These are phyloP conservation scores for Ennomos fuscantarius DNA, from an alignment of 2,888 invertebrate genomes.

Conservation along the genomic window DNA sequence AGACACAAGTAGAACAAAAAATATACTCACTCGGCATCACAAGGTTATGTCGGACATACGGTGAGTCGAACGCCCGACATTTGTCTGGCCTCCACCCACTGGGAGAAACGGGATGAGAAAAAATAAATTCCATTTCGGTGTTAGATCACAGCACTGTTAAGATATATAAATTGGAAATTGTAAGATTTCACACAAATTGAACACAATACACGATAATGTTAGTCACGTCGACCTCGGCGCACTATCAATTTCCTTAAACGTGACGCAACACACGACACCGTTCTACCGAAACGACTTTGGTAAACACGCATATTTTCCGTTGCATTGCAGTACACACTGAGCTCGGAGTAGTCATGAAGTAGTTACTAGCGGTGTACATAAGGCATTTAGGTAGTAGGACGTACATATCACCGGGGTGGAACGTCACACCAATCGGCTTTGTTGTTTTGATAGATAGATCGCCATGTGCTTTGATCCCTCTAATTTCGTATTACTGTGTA, in stretches of 20 bases:
- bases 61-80: conserved; percentile 78
- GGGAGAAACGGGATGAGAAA: conserved; percentile 74
- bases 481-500: conserved; percentile 61
- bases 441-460: conserved; percentile 84
- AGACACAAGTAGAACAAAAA: conserved; percentile 61
- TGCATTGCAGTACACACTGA: conserved; percentile 86
- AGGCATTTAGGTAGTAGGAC: conserved; percentile 85
- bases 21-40: conserved; percentile 77
- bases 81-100: conserved; percentile 79
- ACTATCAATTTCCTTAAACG: conserved; percentile 85
- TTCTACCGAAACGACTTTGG: conserved; percentile 85
- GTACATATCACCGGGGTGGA: conserved; percentile 85
- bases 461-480: conserved; percentile 80
- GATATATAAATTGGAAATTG: conserved; percentile 54
- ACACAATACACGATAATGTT: conserved; percentile 76
- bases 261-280: conserved; percentile 85
- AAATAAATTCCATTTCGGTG: conserved; percentile 66
- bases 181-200: conserved; percentile 62
- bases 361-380: conserved; percentile 85
- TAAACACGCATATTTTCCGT: conserved; percentile 86
- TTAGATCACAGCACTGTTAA: conserved; percentile 65
- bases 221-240: conserved; percentile 83
- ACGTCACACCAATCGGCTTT: conserved; percentile 85
- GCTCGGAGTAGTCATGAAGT: conserved; percentile 85
- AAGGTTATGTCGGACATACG: conserved; percentile 81